Evolutionary conservation across 1,140 invertebrate species (phyloP), one percentile per base, ranked within the genome.

Genomic region (Drosophila yakuba): DNA sequence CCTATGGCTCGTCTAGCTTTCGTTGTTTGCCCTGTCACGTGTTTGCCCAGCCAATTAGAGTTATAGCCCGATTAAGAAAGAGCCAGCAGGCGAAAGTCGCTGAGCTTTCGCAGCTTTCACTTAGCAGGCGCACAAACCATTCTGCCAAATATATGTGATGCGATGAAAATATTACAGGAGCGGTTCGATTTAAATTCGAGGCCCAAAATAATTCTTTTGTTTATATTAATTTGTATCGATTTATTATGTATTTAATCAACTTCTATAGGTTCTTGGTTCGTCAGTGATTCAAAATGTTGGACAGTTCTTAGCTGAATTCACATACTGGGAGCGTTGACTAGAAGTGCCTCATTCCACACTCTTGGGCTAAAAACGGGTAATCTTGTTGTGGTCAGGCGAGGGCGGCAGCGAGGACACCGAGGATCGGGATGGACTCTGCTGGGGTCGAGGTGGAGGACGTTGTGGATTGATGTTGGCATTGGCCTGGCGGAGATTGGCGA

Each of bases 401-500:
- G 91, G 83, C 2, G 82, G 82, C 63, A 92, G 47, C 8, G 91
- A 92, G 36, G 89, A 90, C 10, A 90, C 74, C 12, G 80, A 84
- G 12, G 89, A 91, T 5, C 76, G 80, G 3, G 78, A 80, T 4
- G 88, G 90, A 55, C 85, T 90, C 41, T 83, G 83, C 39, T 86
- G 80, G 6, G 83, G 79, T 12, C 89, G 82, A 0, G 91, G 79
- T 2, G 91, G 88, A 20, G 84, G 86, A 55, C 90, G 80, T 41
- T 86, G 85, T 4, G 85, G 89, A 68, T 92, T 91, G 14, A 91
- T 92, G 20, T 89, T 90, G 38, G 85, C 85, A 74, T 92, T 92
- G 23, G 91, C 90, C 68, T 92, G 91, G 11, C 91, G 91, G n/a
- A 92, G 69, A 86, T 92, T 92, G 56, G 84, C 83, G 47, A 92